Evolutionary conservation across 2,113 vertebrate species (phyloP), one percentile per base, ranked within the genome.

Genomic region (Triplophysa rosa): DNA sequence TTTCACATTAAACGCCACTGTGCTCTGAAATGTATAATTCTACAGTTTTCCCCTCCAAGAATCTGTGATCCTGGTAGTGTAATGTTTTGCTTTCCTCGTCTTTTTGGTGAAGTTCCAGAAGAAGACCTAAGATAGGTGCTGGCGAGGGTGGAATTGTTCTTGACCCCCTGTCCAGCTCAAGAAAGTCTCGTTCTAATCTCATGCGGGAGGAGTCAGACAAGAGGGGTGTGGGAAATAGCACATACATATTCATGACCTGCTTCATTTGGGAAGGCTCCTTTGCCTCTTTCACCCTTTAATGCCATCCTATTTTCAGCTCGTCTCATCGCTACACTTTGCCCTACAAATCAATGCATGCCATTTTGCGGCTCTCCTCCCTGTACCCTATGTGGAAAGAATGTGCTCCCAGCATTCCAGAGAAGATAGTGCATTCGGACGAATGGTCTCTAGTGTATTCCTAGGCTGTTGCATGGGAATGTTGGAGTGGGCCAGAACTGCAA

Each of bases 391-490:
- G 85, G 81, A 90, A 87, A 82, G 78, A 89, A 89, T 86, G 78
- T 82, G 74, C 84, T 85, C 73, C 73, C 68, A 87, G 84, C 83
- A 85, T 91, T 90, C 89, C 90, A 87, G 74, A 88, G 86, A 87
- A 87, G 88, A 85, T 83, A 79, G 85, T 87, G 84, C 80, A 70
- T 84, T 84, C 83, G 82, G 80, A 87, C 85, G 84, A 86, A 63
- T 85, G 86, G 86, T 86, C 88, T 80, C 80, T 77, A 86, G 83
- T 72, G 61, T 54, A 67, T 66, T 82, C 23, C 72, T 67, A 52
- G 58, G 56, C 42, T 42, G 23, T 56, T 42, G 49, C 33, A 65
- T 63, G 33, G 17, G 45, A 26, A 17, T 54, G 58, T 47, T n/a
- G 67, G 56, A 61, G 37, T 62, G 21, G 56, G 13, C 56, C 11